These are phyloP conservation scores for Epicampocera succincta DNA, from an alignment of 2,888 invertebrate genomes.

Conservation along the genomic window DNA sequence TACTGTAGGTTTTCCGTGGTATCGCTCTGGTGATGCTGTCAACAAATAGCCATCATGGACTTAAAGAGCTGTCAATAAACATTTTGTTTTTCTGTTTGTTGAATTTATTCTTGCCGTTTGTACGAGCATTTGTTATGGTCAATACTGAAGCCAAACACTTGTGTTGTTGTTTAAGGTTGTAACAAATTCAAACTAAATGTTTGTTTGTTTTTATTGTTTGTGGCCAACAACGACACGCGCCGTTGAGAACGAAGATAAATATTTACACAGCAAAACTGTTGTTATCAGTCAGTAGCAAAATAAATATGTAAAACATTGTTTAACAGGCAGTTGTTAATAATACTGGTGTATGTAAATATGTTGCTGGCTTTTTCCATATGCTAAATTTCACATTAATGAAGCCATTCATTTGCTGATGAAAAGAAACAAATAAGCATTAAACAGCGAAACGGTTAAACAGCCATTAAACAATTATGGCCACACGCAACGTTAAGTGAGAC, in stretches of 20 bases:
- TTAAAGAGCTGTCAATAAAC: conserved; percentile 61
- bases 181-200: conserved; percentile 24
- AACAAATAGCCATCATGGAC: conserved; percentile 53
- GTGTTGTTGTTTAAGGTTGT: conserved; percentile 40
- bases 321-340: conserved; percentile 62
- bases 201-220: conserved; percentile 44
- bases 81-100: conserved; percentile 14
- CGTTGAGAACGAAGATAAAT: conserved; percentile 55
- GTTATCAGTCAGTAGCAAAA: conserved; percentile 4
- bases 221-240: conserved; percentile 53
- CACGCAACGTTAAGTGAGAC: conserved; percentile 44
- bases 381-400: conserved; percentile 63
- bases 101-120: conserved; percentile 16
- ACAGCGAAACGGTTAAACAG: conserved; percentile 7
- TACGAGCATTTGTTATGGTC: conserved; percentile 29
- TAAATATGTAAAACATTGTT: conserved; percentile 20
- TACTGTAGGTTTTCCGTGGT: conserved; percentile 9
- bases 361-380: conserved; percentile 18
- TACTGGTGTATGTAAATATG: conserved; percentile 47
- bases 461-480: conserved; percentile 24
- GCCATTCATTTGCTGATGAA: conserved; percentile 8
- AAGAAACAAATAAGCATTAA: conserved; percentile 1
- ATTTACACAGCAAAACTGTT: conserved; percentile 8
- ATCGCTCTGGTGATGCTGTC: conserved; percentile 42
- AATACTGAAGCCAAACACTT: conserved; percentile 23